Evolutionary conservation across 1,140 invertebrate species (phyloP), one percentile per base, ranked within the genome.

Genomic region (Danaus melanippus): DNA sequence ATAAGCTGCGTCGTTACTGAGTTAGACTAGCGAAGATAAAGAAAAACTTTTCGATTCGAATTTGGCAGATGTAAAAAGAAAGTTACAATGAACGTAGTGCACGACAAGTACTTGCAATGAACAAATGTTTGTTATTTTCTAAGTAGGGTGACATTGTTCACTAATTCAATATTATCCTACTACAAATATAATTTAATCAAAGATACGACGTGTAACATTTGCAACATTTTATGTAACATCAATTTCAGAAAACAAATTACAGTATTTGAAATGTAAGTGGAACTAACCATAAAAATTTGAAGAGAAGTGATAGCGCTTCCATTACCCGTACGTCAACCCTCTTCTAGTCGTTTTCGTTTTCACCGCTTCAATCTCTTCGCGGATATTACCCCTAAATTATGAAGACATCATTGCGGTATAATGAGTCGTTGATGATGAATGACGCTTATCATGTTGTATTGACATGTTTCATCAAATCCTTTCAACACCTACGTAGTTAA

Each of bases 351-450:
- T 81, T 78, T 78, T 71, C 71, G 60, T 68, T 77, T 76, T 78
- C 84, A 85, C 84, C 77, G 60, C 69, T 77, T 76, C 79, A 85
- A 85, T 85, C 77, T 85, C 75, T 76, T 74, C 67, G 72, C 80
- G 80, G 80, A 85, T 82, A 85, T 84, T 84, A 80, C 77, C 54
- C 69, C 71, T 67, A 74, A 83, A 80, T 85, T 81, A 84, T 86
- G 77, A 76, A 42, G 46, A 62, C 53, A 74, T 66, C 61, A 54
- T 57, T 57, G 60, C 63, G 72, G 67, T 67, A 77, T 71, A 77
- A 77, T 70, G 67, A 75, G 61, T 62, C 65, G 45, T n/a, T 57
- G 52, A 51, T 74, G 70, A 77, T 75, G 64, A 73, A 74, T 71
- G 66, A 62, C 65, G 55, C 64, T 45, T 69, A 66, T 67, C 60